These are phyloP conservation scores for silkworm (Bombyx mori) DNA, from an alignment of 1,140 invertebrate genomes.

Conservation along the genomic window ASM3026992v2 NC_085123.1:7829501-7830000, in stretches of 20 bases:
- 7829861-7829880: background rate
- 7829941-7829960: slow-evolving; percentile 81
- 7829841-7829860: background rate
- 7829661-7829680: no score
- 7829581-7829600: no score
- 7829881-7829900: slow-evolving; percentile 19
- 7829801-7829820: background rate
- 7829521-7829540: no score
- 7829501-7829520: no score
- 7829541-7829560: no score
- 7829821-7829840: background rate
- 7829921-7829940: slow-evolving; percentile 78
- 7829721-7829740: background rate
- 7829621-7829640: no score
- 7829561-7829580: no score
- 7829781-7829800: background rate
- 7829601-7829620: no score
- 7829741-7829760: background rate
- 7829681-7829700: no score
- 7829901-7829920: slow-evolving; percentile 41
- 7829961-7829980: slow-evolving; percentile 76
- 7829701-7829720: no score
- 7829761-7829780: background rate
- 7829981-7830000: slow-evolving; percentile 77
- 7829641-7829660: no score